These are phyloP conservation scores for Tromatobia lineatoria DNA, from an alignment of 2,888 invertebrate genomes.

Conservation along the genomic window DNA sequence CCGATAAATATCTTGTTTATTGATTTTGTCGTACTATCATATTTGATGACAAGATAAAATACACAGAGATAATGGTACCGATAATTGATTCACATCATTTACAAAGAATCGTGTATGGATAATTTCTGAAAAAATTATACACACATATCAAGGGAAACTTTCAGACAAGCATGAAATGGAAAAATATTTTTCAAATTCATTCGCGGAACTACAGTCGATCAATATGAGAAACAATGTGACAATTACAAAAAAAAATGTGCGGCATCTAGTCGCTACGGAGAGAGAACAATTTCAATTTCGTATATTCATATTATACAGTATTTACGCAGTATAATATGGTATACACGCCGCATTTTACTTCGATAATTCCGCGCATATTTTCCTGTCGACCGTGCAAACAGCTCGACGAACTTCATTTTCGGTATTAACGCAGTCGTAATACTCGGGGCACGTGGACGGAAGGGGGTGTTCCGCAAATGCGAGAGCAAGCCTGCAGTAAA, in stretches of 20 bases:
- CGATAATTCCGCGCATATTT: slow-evolving; percentile 66
- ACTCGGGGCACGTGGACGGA: slow-evolving; percentile 5
- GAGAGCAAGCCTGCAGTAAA: slow-evolving; percentile 23
- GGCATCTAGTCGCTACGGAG: background rate
- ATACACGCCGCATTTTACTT: slow-evolving; percentile 49
- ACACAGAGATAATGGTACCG: too few relatives aligned
- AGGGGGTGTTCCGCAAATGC: slow-evolving; percentile 47
- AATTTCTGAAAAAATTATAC: too few relatives aligned
- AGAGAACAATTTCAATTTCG: slow-evolving; percentile 47
- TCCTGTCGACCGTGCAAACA: slow-evolving; percentile 34
- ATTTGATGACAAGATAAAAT: too few relatives aligned
- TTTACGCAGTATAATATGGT: slow-evolving; percentile 11
- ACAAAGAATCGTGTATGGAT: too few relatives aligned
- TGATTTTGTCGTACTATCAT: too few relatives aligned
- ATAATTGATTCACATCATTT: too few relatives aligned
- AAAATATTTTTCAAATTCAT: background rate
- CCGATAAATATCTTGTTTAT: too few relatives aligned
- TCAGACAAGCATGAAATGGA: background rate
- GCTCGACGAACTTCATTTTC: slow-evolving; percentile 66
- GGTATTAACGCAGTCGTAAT: slow-evolving; percentile 56
- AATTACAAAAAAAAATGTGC: slow-evolving; percentile 6
- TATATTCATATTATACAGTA: slow-evolving; percentile 21
- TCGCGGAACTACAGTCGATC: background rate
- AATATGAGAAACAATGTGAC: background rate
- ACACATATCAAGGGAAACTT: too few relatives aligned